Base-by-base conservation (phyloP, 2,113 vertebrate species). In the Sylvicapra grimmia region DNA sequence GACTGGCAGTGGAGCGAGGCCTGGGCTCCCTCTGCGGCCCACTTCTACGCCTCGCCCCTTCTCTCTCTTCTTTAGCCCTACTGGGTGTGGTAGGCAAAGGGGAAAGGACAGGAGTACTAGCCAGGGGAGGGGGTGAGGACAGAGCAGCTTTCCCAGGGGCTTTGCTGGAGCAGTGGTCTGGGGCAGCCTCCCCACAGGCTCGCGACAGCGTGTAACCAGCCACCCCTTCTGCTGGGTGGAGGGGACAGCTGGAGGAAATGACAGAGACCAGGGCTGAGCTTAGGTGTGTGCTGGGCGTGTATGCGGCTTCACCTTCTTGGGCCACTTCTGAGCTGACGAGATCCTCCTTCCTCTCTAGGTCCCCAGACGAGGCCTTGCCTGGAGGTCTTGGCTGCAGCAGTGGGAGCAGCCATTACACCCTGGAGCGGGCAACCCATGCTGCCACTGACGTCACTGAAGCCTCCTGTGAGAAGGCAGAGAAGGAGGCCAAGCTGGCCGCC, bases 401-500 rank as follows among this genome's bases (percentile, higher is more conserved):
- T 93, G 99, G 98, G 47, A 98, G 97, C 65, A 79, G 90, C 91
- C 99, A 98, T 58, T 99, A 99, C 36, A 83, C 98, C 49, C 98
- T 99, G 89, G 99, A 99, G 44, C 99, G 99, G 93, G 96, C 98
- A 0, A 92, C 98, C 40, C 99, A 97, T 0, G 54, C 93, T 6
- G 98, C 98, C 83, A 86, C 98, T 0, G 99, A 99, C 3, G 12
- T 51, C 77, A 72, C 98, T 1, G 98, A 99, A 59, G 98, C 98
- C 47, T 96, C 99, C 4, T 93, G 99, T 54, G 99, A 99, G 98
- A 99, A 99, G 97, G 82, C 98, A 2, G 99, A 99, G 89, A 99
- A 99, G 95, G 99, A 99, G 56, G 96, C 99, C 59, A 99, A 99
- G 95, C 54, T 99, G 72, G 97, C 98, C 8, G 58, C 93, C 1